Evolutionary conservation across 2,797 vertebrate genomes (phyloP), one percentile per base, ranked within the genome.

Genomic region (Xiphophorus birchmanni): DNA sequence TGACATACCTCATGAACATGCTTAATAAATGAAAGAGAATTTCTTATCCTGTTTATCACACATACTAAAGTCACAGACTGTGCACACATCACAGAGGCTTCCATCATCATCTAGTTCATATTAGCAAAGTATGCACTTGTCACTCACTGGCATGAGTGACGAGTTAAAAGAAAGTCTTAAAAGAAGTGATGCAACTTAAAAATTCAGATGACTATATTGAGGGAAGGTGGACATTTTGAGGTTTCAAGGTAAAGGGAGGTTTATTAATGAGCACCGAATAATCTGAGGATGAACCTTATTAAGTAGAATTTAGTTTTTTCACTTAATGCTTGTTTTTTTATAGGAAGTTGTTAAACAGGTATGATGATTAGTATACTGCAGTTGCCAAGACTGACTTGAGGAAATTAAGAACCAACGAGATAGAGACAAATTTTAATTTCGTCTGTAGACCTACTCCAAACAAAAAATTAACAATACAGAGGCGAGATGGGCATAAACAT

Each of bases 241-340:
- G 58, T 80, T 76, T 42, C 8, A 0, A 74, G 88, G 67, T 76
- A 78, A 83, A 75, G 72, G 76, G 80, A 82, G 79, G 85, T 86
- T 92, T 93, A 92, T 93, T 91, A 91, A 90, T 92, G 84, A 94
- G 93, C 84, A 88, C 87, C 80, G 84, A 90, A 93, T 90, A 86
- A 93, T 94, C 88, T 90, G 74, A 88, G 82, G 88, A 90, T 84
- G 80, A 92, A 90, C 81, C 88, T 89, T 80, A 88, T 91, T 91
- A 60, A 73, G 86, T 60, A 63, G 81, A 90, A 86, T 87, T 87
- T 74, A 71, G 71, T 73, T 79, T 47, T 77, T 42, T 80, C 78
- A 76, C 84, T 91, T 89, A 90, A 91, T 79, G 12, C 79, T 71
- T 54, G 3, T 1, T 54, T 26, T 65, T 63, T 26, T 78, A 88